These are phyloP conservation scores for Copidosoma aretas DNA, from an alignment of 2,888 invertebrate genomes.

Conservation along the genomic window DNA sequence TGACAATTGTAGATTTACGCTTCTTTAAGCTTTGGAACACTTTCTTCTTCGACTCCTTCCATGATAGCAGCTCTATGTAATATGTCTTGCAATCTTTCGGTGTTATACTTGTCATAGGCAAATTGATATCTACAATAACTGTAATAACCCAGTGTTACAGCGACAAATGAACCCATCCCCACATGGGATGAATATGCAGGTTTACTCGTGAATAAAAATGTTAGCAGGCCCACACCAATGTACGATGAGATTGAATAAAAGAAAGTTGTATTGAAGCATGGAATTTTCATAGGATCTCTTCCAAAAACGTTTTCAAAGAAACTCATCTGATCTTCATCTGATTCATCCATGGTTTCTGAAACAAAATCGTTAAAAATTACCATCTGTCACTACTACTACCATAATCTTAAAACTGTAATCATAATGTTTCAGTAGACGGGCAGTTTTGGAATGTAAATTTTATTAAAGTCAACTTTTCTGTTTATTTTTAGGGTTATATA, in stretches of 20 bases:
- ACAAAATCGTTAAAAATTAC: conserved; percentile 6
- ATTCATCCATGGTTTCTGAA: conserved; percentile 22
- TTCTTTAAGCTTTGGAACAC: conserved; percentile 11
- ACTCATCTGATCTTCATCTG: neutral
- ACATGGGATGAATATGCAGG: conserved; percentile 29
- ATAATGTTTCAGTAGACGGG: too few species aligned
- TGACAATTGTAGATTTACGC: conserved; percentile 1
- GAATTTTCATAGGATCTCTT: conserved; percentile 36
- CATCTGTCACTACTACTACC: too few species aligned
- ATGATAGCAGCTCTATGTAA: neutral
- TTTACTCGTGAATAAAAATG: conserved; percentile 43
- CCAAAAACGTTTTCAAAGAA: conserved; percentile 25
- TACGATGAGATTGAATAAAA: conserved; percentile 40
- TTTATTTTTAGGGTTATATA: too few species aligned
- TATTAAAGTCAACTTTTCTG: too few species aligned
- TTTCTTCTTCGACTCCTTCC: conserved; percentile 14
- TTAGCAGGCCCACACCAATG: conserved; percentile 28
- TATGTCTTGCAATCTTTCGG: neutral
- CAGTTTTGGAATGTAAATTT: too few species aligned
- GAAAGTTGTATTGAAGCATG: conserved; percentile 41
- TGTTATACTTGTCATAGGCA: neutral
- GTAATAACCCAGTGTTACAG: conserved; percentile 34
- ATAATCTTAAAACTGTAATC: too few species aligned
- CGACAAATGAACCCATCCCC: conserved; percentile 38
- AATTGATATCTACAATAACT: conserved; percentile 26